Base-by-base conservation (phyloP, 2,797 vertebrate genomes). In the Delichon dasypus region DNA sequence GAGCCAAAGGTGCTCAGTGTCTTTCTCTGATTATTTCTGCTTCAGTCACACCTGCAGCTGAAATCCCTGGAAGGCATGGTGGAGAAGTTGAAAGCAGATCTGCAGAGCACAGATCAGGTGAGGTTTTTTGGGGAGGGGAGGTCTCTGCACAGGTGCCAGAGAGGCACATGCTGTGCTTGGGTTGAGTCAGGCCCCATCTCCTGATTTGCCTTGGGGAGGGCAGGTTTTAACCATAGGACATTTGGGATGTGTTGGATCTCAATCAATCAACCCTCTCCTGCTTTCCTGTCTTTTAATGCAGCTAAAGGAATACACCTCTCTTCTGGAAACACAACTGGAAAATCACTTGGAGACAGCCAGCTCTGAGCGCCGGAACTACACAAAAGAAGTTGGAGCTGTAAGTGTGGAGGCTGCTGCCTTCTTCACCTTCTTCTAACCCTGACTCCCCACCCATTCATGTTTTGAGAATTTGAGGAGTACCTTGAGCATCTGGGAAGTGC, bases 321-420 rank as follows among this genome's bases (percentile, higher is more conserved):
- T 98, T 42, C 95, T 99, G 96, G 99, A 99, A 94, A 98, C 97
- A 0, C 98, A 99, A 96, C 95, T 99, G 95, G 98, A 99, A 98
- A 98, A 98, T 96, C 98, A 99, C 96, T 97, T 99, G 98, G 98
- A 98, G 68, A 97, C 98, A 5, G 97, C 98, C 83, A 98, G 94
- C 53, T 95, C 98, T 0, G 98, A 99, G 91, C 98, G 97, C 94
- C 98, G 98, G 86, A 98, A 83, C 80, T 98, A 98, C 23, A 97
- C 98, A 40, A 98, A 98, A 91, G 98, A 99, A 95, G 96, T 98
- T 67, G 98, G 98, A 67, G 97, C 97, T 23, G 99, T 99, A 97
- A 94, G 97, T 91, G 73, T 72, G 13, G 54, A 1, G 5, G 22
- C 80, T 1, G 1, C 51, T 51, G 26, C 64, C 53, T 62, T 44